Base-by-base conservation (phyloP, 2,888 invertebrate species). In the Volucella inflata region DNA sequence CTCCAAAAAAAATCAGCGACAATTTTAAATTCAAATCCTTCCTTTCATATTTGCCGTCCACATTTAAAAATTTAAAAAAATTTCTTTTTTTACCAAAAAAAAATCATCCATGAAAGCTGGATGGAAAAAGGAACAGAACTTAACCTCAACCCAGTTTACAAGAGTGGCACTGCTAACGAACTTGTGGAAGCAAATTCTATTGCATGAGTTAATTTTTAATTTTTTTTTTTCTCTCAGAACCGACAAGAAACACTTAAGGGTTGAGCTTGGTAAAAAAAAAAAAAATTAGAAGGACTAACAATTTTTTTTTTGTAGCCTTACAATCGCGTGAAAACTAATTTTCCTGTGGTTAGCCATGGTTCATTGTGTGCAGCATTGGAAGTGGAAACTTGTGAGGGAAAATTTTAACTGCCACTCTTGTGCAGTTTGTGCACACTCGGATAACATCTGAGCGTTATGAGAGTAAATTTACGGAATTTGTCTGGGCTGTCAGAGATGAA, bases 131-230 rank as follows among this genome's bases (percentile, higher is more conserved):
- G 42, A 36, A 14, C 51, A 53, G 50, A 50, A 51, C 36, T 38
- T 53, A 53, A 55, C 60, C 72, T 62, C 62, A 72, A 53, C 36
- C 72, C 17, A 71, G 71, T 51, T 30, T 71, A 42, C 16, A 51
- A 11, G 17, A 46, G 62, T 50, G 36, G 44, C 46, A 17, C 62
- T 72, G 44, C 46, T 64, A 72, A 72, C 62, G 62, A 72, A 62
- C 62, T 71, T 30, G 48, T 55, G 50, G 50, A 71, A 71, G 59
- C 48, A 21, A 71, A 60, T 60, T 72, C 44, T 51, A 42, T 51
- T 30, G 51, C 71, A 44, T 12, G 44, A 4, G 44, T 8, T n/a
- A 44, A 62, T 36, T 60, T 62, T n/a, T n/a, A n/a, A n/a, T n/a
- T n/a, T n/a, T n/a, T 42, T 51, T 51, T 42, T 46, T 30, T 42